Evolutionary conservation across 2,888 invertebrate genomes (phyloP), one percentile per base, ranked within the genome.

Genomic region (Nephrotoma appendiculata): DNA sequence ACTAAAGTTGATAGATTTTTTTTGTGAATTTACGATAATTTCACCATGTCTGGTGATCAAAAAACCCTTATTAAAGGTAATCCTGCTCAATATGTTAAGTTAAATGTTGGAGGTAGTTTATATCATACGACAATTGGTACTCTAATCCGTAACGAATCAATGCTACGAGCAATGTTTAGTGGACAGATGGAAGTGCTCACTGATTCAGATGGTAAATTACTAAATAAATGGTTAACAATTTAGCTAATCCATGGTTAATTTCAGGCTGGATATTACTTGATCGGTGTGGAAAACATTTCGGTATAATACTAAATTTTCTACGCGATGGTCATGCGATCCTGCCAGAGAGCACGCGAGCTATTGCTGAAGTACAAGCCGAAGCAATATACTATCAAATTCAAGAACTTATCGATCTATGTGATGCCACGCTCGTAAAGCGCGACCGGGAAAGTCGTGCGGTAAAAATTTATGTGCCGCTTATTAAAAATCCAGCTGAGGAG

Each of bases 131-230:
- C 99, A 0, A 97, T 99, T 90, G 98, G 98, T 86, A 99, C 99
- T n/a, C 93, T 99, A 83, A 98, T 98, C 1, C 99, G 99, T 92
- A 97, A 98, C 92, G 99, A 99, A 91, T 98, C 98, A 86, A 99
- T 99, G 99, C 92, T 99, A 57, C 94, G 98, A 89, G 98, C 99
- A 4, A 99, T 99, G 99, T 99, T 99, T 89, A 98, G 98, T 92
- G 99, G 99, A 6, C 94, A 98, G 89, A 98, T 99, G 98, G 98
- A 99, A 93, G 98, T 99, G 86, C 93, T 98, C 83, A 98, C 98
- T 42, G 99, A 99, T 92, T 96, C 98, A 3, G 99, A 99, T 94
- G 99, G 99, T 98, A 88, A 86, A 88, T 87, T 83, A 42, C 5
- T 6, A 15, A 52, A 52, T 15, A 52, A 5, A 52, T 48, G 9